Percentiles rank a stretch among this genome's conserved stretches.
phyloP scores from a whole-genome alignment of 2,797 vertebrate genomes.

The Semaprochilodus insignis region DNA sequence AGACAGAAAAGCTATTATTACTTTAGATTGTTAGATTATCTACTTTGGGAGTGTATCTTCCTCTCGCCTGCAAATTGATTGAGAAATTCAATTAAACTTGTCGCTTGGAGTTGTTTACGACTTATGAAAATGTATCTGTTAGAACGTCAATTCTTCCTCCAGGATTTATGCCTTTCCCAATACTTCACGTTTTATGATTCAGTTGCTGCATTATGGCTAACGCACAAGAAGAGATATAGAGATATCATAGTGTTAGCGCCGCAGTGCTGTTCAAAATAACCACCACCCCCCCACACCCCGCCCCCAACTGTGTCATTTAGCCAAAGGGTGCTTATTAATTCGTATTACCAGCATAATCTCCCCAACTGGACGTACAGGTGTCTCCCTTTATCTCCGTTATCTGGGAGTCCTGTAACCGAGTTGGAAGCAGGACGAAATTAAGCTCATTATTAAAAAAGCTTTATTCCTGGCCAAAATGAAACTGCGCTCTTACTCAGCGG shows the following conservation, averaged over 20 bases:
- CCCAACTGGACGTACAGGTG: conserved; percentile 12
- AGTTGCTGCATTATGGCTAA: conserved; percentile 10
- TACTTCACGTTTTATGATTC: conserved; percentile 34
- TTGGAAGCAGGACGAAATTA: conserved; percentile 44
- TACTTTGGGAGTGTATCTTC: conserved; percentile 51
- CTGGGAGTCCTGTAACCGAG: neutral
- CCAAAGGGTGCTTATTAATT: conserved; percentile 14
- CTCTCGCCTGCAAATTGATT: conserved; percentile 58
- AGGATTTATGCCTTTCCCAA: conserved; percentile 39
- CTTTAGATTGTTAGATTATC: conserved; percentile 53
- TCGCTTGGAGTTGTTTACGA: conserved; percentile 56
- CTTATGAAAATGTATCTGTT: conserved; percentile 58
- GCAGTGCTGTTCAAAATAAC: neutral
- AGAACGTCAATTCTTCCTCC: conserved; percentile 31
- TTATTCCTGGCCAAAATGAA: conserved; percentile 42
- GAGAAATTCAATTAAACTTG: conserved; percentile 62
- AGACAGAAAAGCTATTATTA: conserved; percentile 57
- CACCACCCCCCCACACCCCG: no score
- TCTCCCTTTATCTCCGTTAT: neutral
- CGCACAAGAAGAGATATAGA: conserved; percentile 17
- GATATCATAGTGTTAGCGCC: conserved; percentile 11
- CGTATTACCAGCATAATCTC: conserved; percentile 11
- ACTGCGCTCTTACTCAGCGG: conserved; percentile 23
- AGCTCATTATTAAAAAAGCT: conserved; percentile 45
- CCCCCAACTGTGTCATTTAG: neutral